phyloP scores from a whole-genome alignment of 2,797 vertebrate species.

The Myotis findleyi region DNA sequence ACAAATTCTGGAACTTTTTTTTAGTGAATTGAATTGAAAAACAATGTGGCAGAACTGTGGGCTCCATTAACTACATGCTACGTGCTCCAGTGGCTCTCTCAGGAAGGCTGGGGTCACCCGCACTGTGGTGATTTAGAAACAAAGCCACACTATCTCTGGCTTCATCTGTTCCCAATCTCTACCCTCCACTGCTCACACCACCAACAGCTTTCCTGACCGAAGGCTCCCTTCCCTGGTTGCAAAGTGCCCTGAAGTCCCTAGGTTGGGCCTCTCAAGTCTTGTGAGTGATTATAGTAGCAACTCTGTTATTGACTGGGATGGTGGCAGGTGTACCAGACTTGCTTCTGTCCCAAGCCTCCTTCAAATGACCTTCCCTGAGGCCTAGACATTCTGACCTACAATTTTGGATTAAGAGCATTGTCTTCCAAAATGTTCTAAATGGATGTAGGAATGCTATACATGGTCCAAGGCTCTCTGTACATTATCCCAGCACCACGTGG shows the following conservation, averaged over 20 bases:
- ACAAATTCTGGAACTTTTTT: background rate
- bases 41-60: background rate
- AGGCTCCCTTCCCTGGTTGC: background rate
- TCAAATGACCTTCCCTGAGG: background rate
- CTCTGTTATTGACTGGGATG: background rate
- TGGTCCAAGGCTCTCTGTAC: accelerated
- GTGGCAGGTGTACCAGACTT: background rate
- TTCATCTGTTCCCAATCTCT: background rate
- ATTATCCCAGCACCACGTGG: accelerated
- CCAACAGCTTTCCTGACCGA: background rate
- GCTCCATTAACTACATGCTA: background rate
- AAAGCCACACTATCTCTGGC: background rate
- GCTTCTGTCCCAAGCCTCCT: background rate
- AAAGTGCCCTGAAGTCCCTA: no score
- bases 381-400: background rate
- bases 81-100: background rate
- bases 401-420: background rate
- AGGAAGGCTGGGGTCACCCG: background rate
- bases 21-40: conserved; percentile 30
- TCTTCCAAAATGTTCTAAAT: conserved; percentile 8
- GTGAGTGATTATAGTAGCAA: background rate
- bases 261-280: background rate
- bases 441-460: background rate
- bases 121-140: background rate
- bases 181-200: background rate